phyloP scores from a whole-genome alignment of 2,797 vertebrate genomes.

The Pitangus sulphuratus region DNA sequence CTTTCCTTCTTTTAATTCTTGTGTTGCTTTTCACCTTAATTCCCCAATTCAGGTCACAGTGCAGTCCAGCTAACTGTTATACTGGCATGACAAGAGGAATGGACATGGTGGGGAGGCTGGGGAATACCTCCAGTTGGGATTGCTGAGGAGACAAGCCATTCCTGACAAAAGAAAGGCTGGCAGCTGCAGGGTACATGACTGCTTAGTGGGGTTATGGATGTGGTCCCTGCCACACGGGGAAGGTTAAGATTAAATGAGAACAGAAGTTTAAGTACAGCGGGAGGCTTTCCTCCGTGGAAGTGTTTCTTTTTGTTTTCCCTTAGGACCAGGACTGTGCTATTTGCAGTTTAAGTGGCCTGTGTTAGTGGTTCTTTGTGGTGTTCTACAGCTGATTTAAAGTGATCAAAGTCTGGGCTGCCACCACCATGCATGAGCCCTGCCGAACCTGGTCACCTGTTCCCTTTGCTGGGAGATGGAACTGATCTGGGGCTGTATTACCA shows the following conservation, averaged over 20 bases:
- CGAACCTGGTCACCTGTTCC: neutral
- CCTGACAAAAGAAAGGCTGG: neutral
- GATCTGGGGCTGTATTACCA: neutral
- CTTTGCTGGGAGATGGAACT: neutral
- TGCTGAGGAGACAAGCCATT: neutral
- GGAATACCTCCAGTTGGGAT: neutral
- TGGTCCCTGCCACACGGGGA: neutral
- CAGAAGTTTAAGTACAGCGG: neutral
- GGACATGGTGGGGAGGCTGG: neutral
- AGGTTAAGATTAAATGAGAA: neutral
- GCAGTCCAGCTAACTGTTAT: neutral
- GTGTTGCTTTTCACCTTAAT: neutral
- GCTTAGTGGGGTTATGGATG: neutral
- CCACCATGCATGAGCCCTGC: too few species aligned
- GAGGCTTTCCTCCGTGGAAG: neutral
- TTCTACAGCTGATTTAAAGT: neutral
- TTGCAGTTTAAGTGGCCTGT: neutral
- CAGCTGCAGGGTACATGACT: neutral
- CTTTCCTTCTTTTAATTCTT: neutral
- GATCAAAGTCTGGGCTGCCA: neutral
- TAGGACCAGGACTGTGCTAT: neutral
- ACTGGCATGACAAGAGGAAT: accelerated
- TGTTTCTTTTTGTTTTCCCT: neutral
- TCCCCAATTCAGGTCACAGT: neutral
- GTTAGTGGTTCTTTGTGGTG: neutral